A percentile compares a stretch with the other conserved stretches of the same genome.
Conservation (phyloP, 2,888 invertebrate species). For the Chydorus sphaericus region DNA sequence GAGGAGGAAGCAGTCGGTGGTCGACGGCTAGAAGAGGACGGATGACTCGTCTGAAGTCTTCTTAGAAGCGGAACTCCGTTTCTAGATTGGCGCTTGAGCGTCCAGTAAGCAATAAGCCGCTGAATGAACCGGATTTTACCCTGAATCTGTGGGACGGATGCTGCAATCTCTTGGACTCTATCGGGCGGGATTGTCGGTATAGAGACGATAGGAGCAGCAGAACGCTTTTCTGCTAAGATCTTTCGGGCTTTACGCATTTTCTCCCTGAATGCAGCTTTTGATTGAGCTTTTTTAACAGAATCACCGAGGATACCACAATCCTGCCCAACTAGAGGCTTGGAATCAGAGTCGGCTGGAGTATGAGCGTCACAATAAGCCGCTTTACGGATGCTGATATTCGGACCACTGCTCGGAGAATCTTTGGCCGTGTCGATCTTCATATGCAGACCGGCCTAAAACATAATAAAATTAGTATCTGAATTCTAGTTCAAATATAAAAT, state of each 20-base stretch:
- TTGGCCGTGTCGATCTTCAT: conserved; percentile 94
- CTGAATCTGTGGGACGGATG: conserved; percentile 7
- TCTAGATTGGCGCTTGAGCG: conserved; percentile 79
- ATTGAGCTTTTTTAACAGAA: conserved; percentile 22
- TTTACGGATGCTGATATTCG: conserved; percentile 62
- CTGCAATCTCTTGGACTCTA: conserved; percentile 19
- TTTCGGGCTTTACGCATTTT: conserved; percentile 79
- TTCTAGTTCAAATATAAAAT: not conserved
- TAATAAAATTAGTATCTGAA: not conserved
- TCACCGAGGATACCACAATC: conserved; percentile 7
- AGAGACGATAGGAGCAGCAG: conserved; percentile 76
- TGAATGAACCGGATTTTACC: conserved; percentile 46
- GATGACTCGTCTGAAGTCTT: conserved; percentile 52
- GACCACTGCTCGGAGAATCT: conserved; percentile 41
- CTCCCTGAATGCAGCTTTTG: conserved; percentile 49
- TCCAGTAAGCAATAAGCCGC: conserved; percentile 90
- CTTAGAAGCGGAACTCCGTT: conserved; percentile 90
- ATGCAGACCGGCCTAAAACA: conserved; percentile 58
- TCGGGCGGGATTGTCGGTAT: conserved; percentile 86
- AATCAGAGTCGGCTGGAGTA: conserved; percentile 52
- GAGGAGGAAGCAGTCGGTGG: conserved; percentile 2
- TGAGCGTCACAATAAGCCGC: conserved; percentile 93
- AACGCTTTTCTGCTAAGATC: conserved; percentile 72
- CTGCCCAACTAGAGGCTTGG: conserved; percentile 16
- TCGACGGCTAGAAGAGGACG: conserved; percentile 32